Conservation (phyloP, 2,888 invertebrate genomes). For the Drosophila austrosaltans region DNA sequence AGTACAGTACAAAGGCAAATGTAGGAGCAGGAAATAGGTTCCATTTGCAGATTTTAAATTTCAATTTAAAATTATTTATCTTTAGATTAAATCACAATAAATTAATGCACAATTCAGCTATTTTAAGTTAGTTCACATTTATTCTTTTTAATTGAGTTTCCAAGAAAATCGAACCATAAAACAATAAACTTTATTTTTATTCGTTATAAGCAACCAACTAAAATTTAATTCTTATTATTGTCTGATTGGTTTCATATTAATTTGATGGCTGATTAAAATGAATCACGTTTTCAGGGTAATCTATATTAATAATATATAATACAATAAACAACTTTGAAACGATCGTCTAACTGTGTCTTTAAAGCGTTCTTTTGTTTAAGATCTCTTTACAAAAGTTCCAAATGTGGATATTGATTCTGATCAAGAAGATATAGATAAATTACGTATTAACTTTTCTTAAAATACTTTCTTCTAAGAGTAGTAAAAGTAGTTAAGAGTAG, state of each 20-base stretch:
- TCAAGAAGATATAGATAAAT: too few species aligned
- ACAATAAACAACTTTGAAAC: background rate
- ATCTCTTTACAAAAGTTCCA: too few species aligned
- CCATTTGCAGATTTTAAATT: too few species aligned
- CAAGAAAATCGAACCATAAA: background rate
- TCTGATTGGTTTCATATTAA: background rate
- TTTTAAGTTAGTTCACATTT: background rate
- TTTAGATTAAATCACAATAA: background rate
- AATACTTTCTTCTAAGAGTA: too few species aligned
- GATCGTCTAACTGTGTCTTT: too few species aligned
- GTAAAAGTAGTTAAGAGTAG: too few species aligned
- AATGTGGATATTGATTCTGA: too few species aligned
- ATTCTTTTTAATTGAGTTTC: background rate
- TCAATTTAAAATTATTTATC: too few species aligned
- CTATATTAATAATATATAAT: background rate
- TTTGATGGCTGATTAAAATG: background rate
- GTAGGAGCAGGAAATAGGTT: too few species aligned
- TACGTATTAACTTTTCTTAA: too few species aligned
- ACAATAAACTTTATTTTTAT: slow-evolving; percentile 3
- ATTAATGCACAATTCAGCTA: background rate
- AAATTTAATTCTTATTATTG: background rate
- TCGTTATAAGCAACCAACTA: background rate
- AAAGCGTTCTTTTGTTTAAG: too few species aligned
- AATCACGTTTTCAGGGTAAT: background rate
- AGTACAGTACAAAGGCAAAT: too few species aligned